Base-by-base conservation (phyloP, 2,113 vertebrate genomes). In the Lipophrys pholis region DNA sequence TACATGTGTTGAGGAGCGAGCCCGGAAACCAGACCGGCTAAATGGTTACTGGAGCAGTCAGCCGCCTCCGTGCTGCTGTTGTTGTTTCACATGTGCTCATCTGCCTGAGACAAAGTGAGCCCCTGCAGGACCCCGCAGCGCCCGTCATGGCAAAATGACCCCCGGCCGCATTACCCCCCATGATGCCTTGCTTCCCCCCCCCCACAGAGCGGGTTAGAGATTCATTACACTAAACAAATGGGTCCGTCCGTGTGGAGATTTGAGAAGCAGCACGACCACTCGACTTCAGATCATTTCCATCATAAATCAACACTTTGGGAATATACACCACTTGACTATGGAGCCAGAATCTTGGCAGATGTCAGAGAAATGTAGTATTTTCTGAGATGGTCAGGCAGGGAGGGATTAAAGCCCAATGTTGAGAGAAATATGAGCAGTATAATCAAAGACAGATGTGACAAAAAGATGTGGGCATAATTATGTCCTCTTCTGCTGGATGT, bases 31-130 rank as follows among this genome's bases (percentile, higher is more conserved):
- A 53, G 42, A 50, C 50, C 57, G 72, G 80, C 56, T 62, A 60
- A 48, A 50, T 59, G 46, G 43, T 36, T 43, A 35, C 73, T 41
- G 40, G 45, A 46, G 49, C 10, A n/a, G 64, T 50, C 2, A 30
- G 21, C 4, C 2, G 4, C 21, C 21, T 30, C n/a, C n/a, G n/a
- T 30, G 21, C 59, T 56, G 43, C 74, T 60, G 41, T 11, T 60
- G 76, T 80, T 73, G 56, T 69, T 88, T 77, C 80, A 80, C 80
- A 81, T 75, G 78, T 76, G 40, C 56, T 87, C 77, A 67, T 78
- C 60, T 52, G 64, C 40, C 60, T 1, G 8, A 55, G 65, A 58
- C 16, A 40, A 65, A 54, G n/a, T 6, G 8, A 40, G n/a, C 35
- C 8, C 30, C 74, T 41, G 2, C 73, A 11, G 58, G 66, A 21